Conservation (phyloP, 2,888 invertebrate genomes). For the Neoaliturus tenellus region DNA sequence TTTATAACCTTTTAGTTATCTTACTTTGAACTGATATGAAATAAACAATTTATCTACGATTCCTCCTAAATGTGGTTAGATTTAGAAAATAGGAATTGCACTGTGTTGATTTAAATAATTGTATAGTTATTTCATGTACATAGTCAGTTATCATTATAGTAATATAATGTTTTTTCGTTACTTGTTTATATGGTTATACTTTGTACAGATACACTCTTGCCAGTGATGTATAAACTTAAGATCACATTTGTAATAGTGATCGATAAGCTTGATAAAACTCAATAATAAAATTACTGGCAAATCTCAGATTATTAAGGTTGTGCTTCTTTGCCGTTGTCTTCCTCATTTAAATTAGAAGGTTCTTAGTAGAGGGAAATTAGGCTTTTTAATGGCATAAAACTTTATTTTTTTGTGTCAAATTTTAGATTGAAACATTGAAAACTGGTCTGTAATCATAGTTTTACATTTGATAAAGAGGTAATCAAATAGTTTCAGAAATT, state of each 20-base stretch:
- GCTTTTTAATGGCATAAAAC: too few species aligned
- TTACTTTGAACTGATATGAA: background rate
- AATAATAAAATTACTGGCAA: conserved; percentile 39
- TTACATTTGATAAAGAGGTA: too few species aligned
- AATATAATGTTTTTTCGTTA: conserved; percentile 25
- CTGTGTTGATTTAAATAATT: conserved; percentile 32
- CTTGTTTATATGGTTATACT: conserved; percentile 42
- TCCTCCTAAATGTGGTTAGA: conserved; percentile 41
- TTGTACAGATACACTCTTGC: conserved; percentile 45
- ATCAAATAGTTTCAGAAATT: too few species aligned
- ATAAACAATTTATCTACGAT: background rate
- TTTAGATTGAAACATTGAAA: too few species aligned
- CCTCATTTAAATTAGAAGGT: too few species aligned
- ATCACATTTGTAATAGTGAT: conserved; percentile 23
- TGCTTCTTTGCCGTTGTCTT: background rate
- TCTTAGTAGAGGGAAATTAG: too few species aligned
- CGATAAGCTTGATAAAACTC: conserved; percentile 28
- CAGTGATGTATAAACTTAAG: conserved; percentile 32
- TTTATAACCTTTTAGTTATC: background rate
- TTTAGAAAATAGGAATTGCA: conserved; percentile 14
- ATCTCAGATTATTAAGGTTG: background rate
- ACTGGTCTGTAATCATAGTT: too few species aligned
- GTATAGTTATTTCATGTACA: conserved; percentile 39
- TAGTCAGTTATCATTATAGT: conserved; percentile 20
- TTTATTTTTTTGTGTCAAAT: too few species aligned